These are phyloP conservation scores for Asbolus verrucosus DNA, from an alignment of 1,140 invertebrate genomes.

Conservation along the genomic window DNA sequence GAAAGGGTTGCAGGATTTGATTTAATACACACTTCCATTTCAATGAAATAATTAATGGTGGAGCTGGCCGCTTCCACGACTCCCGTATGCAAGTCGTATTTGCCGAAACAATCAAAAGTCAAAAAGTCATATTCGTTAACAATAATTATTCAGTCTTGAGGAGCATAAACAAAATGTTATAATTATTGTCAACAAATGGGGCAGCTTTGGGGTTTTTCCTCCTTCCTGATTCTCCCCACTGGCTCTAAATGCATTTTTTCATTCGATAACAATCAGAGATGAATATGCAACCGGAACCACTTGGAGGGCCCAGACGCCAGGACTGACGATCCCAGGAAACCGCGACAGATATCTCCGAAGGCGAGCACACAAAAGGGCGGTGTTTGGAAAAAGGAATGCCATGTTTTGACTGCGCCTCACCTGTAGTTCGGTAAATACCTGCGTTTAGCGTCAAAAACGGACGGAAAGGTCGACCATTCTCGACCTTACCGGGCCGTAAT, in stretches of 20 bases:
- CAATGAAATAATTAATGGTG: slow-evolving; percentile 24
- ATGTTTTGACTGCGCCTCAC: slow-evolving; percentile 53
- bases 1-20: slow-evolving; percentile 24
- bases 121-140: too few species aligned
- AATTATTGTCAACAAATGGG: too few species aligned
- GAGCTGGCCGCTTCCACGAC: background rate
- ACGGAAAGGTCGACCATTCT: slow-evolving; percentile 41
- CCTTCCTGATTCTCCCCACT: too few species aligned
- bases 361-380: slow-evolving; percentile 42
- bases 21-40: slow-evolving; percentile 17
- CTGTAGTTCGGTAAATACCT: slow-evolving; percentile 52
- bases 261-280: too few species aligned
- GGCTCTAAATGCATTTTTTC: too few species aligned
- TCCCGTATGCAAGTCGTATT: too few species aligned
- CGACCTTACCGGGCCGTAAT: slow-evolving; percentile 39
- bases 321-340: slow-evolving; percentile 33
- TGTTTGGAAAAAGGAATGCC: slow-evolving; percentile 44
- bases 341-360: slow-evolving; percentile 37
- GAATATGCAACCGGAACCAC: background rate
- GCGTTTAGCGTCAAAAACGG: slow-evolving; percentile 52
- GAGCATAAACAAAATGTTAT: too few species aligned
- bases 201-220: too few species aligned
- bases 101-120: too few species aligned
- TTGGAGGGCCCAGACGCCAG: background rate
- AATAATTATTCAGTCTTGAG: too few species aligned